Evolutionary conservation across 1,140 invertebrate species (phyloP).

Genomic region (Idris sp.): DNA sequence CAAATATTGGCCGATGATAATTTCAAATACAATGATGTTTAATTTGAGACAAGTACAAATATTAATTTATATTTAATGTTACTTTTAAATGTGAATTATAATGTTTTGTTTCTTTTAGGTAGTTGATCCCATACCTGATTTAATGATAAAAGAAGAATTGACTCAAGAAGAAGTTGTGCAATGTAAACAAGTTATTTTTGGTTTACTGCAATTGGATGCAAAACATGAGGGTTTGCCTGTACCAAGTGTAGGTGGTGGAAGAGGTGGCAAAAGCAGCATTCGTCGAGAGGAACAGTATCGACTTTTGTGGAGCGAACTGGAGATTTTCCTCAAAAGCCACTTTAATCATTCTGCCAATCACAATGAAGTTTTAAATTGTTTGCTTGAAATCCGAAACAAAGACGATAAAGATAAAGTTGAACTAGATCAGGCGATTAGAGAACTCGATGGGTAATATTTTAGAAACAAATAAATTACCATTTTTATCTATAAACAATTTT

Average conservation of each 20-base stretch:
- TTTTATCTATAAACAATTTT: too few relatives aligned
- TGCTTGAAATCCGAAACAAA: conserved; percentile 87
- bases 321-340: conserved; percentile 89
- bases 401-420: conserved; percentile 83
- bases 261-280: conserved; percentile 80
- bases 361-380: conserved; percentile 87
- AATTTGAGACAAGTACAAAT: conserved; percentile 89
- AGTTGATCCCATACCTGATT: conserved; percentile 87
- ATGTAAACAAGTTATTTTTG: conserved; percentile 92
- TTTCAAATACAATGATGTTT: conserved; percentile 93
- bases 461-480: too few relatives aligned
- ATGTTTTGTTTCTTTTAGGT: conserved; percentile 79
- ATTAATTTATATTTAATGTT: too few relatives aligned
- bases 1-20: conserved; percentile 95
- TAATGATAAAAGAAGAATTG: conserved; percentile 90
- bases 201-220: conserved; percentile 88
- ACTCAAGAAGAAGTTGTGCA: conserved; percentile 91
- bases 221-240: conserved; percentile 89
- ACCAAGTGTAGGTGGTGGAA: conserved; percentile 79
- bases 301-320: conserved; percentile 92
- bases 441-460: conserved; percentile 79
- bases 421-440: conserved; percentile 80
- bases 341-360: conserved; percentile 83
- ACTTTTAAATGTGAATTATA: too few relatives aligned
- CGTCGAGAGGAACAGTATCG: conserved; percentile 93